Evolutionary conservation across 2,797 vertebrate genomes (phyloP), one percentile per base, ranked within the genome.

Genomic region (Enteromius fasciolatus): DNA sequence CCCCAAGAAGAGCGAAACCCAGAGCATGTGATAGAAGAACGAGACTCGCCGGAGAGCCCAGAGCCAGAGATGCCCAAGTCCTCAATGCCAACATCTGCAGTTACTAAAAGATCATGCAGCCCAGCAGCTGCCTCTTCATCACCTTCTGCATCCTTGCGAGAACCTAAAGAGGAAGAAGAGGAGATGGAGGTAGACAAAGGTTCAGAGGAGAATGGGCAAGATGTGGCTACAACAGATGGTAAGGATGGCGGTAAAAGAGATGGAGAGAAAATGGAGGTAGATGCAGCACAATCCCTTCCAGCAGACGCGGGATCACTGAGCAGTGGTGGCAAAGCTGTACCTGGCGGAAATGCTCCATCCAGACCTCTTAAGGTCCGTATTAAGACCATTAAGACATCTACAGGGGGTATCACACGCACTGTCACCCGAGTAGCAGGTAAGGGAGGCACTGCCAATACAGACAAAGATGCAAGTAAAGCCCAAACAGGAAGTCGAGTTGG

Each of bases 361-460:
- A 91, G 97, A 66, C 98, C 97, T 15, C 95, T 99, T 57, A 99
- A 99, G 68, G 97, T 99, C 28, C 87, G 98, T 61, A 99, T 99
- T 87, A 99, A 99, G 90, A 99, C 97, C 52, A 96, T 99, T 81
- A 99, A 99, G 87, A 99, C 97, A 0, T 96, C 97, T 33, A 97
- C 96, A 0, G 98, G 98, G 18, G 97, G 95, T 87, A 97, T 99
- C 91, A 99, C 97, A 57, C 93, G 98, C 86, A 99, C 98, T 0
- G 97, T 99, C 6, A 99, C 97, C 3, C 93, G 96, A 72, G 96
- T 99, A 3, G 96, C 87, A 4, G 87, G 93, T 0, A 95, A 95
- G 91, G 92, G 92, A 80, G 78, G 64, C 2, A 90, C 85, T 0
- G 89, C 90, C 1, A 90, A 74, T 10, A 79, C 86, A 2, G 92